Percentiles rank a stretch among this genome's conserved stretches.
Conservation (phyloP, 2,888 invertebrate genomes). For the Cheilosia soror region DNA sequence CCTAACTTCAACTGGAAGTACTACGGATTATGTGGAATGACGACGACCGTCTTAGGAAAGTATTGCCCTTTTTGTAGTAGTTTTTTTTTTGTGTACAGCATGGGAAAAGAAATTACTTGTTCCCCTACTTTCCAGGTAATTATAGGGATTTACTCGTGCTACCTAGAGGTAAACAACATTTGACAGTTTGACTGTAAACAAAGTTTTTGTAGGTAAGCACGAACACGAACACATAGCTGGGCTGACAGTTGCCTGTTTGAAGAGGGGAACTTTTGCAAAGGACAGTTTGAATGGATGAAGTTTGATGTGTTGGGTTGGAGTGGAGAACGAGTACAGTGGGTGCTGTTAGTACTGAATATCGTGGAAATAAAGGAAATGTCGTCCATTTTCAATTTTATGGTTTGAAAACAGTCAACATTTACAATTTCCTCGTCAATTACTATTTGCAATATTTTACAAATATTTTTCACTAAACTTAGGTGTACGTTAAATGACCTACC, state of each 20-base stretch:
- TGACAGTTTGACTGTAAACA: constrained; percentile 67
- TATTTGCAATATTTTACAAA: no score
- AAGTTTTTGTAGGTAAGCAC: not conserved
- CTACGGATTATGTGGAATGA: constrained; percentile 50
- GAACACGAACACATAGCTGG: not conserved
- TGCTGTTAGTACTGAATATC: no score
- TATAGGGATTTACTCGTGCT: constrained; percentile 35
- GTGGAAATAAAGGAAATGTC: not conserved
- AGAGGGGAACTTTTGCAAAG: not conserved
- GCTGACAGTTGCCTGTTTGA: constrained; percentile 8
- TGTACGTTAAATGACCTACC: no score
- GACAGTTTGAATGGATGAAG: not conserved
- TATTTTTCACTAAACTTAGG: no score
- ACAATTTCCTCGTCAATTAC: no score
- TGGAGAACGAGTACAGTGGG: not conserved
- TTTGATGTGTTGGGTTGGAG: not conserved
- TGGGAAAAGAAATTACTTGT: constrained; percentile 40
- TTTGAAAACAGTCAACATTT: no score
- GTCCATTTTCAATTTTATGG: no score
- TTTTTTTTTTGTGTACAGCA: not conserved
- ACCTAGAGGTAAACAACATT: constrained; percentile 66
- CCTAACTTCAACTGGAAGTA: constrained; percentile 69
- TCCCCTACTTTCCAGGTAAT: constrained; percentile 59
- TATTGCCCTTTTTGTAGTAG: not conserved
- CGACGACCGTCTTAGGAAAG: constrained; percentile 14